Base-by-base conservation (phyloP, 2,113 vertebrate genomes). In the Lathamus discolor region DNA sequence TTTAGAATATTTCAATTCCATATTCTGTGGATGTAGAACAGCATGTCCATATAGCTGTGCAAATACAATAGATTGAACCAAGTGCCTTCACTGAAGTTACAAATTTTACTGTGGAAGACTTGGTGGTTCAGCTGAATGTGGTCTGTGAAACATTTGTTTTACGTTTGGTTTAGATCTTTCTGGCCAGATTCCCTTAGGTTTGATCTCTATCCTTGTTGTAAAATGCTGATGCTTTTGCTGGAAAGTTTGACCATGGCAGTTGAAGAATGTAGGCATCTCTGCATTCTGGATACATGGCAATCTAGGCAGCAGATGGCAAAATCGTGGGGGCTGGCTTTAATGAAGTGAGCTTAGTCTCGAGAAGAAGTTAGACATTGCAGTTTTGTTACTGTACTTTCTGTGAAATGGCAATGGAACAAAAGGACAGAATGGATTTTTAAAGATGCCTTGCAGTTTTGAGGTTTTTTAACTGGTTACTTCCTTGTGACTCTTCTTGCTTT, bases 271-370 rank as follows among this genome's bases (percentile, higher is more conserved):
- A 6, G 55, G 62, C 81, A 93, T 67, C 51, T 67, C 73, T n/a
- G 41, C 33, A 59, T 67, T 75, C 77, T 75, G 87, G 91, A 17
- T 59, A 49, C 48, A 15, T 0, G 1, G 69, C 81, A 75, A n/a
- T 67, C 51, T 12, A 87, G 64, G 77, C 80, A 79, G 35, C 88
- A 95, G 95, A 90, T 94, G 87, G 94, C 86, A 91, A 85, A 87
- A 77, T 95, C 86, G 85, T 92, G 83, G 70, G 95, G 87, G 87
- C 78, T 93, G 86, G 39, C 88, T 91, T 86, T 29, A 93, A 43
- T 61, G 88, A 55, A 46, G 22, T 9, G 64, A 92, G 73, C 61
- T 75, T 78, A 82, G 61, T 51, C 63, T 90, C 0, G 8, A 63
- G 83, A 63, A 92, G 46, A 82, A 94, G 91, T 86, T 11, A 91